Evolutionary conservation across 1,140 invertebrate genomes (phyloP).

Genomic region (Tenebrio molitor): DNA sequence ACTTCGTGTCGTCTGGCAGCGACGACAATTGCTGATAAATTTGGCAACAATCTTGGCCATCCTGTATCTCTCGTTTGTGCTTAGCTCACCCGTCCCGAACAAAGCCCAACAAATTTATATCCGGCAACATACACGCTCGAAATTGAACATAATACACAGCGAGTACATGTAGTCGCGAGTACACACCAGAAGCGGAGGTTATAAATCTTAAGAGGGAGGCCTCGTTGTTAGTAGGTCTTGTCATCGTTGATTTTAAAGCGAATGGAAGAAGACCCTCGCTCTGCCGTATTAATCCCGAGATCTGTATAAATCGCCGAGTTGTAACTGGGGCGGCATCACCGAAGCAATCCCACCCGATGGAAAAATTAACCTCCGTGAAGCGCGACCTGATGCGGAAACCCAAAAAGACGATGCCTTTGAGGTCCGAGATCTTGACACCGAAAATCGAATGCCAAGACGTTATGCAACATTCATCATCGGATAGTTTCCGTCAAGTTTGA

Average conservation of each 20-base stretch:
- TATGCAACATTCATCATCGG: slow-evolving; percentile 28
- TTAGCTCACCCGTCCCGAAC: too few relatives aligned
- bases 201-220: slow-evolving; percentile 32
- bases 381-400: background rate
- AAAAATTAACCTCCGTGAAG: background rate
- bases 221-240: slow-evolving; percentile 6
- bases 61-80: too few relatives aligned
- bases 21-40: too few relatives aligned
- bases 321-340: background rate
- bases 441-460: background rate
- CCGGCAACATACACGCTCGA: slow-evolving; percentile 8
- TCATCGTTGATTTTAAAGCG: slow-evolving; percentile 34
- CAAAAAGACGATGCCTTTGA: background rate
- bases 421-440: background rate
- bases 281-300: slow-evolving; percentile 20
- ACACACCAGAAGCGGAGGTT: slow-evolving; percentile 11
- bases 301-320: slow-evolving; percentile 7
- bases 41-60: too few relatives aligned
- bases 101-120: slow-evolving; percentile 24
- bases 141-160: slow-evolving; percentile 26
- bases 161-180: slow-evolving; percentile 19
- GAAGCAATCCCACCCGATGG: background rate
- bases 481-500: slow-evolving; percentile 32
- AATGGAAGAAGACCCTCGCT: slow-evolving; percentile 26
- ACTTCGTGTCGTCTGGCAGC: too few relatives aligned